Evolutionary conservation across 2,888 invertebrate species (phyloP), one percentile per base, ranked within the genome.

Genomic region (Netelia fuscicornis): DNA sequence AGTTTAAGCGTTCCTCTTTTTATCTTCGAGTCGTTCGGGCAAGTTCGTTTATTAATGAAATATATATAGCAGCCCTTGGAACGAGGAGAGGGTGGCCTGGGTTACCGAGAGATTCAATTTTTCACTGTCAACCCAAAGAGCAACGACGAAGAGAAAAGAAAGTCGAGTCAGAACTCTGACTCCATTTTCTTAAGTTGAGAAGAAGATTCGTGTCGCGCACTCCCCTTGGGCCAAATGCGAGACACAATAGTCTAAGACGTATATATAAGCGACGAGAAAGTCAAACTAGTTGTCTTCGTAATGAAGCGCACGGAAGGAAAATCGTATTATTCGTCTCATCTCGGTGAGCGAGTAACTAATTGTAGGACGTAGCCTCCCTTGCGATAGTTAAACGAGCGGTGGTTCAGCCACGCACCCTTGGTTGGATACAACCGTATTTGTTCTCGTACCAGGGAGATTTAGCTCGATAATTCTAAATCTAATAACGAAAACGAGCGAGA

Each of bases 11-110:
- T 37, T 23, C 44, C 20, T 11, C 30, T 42, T 17, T 65, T 65
- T 65, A 8, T 11, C 23, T 44, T 23, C 65, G 17, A 65, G 54
- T 64, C 11, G 52, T 42, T 11, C 52, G 60, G 23, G 64, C 77
- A 52, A 74, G 74, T 77, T 84, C 77, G 74, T 81, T 84, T 84
- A 84, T 84, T 84, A 84, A 84, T 84, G 81, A 72, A 81, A 80
- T 58, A 71, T 71, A 84, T 77, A 74, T 70, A 84, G 77, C 42
- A 44, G 23, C 48, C 30, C 37, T 68, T 11, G 52, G 74, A 68
- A 25, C 67, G 25, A 72, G 64, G 44, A 74, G 62, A 71, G 71
- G 64, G 64, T 62, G 52, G 64, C 10, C 25, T 58, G 76, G 58
- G 84, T 79, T 84, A 78, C 77, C 23, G 25, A 48, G 37, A 74